Evolutionary conservation across 2,113 vertebrate species (phyloP).

Genomic region (Azemiops feae): DNA sequence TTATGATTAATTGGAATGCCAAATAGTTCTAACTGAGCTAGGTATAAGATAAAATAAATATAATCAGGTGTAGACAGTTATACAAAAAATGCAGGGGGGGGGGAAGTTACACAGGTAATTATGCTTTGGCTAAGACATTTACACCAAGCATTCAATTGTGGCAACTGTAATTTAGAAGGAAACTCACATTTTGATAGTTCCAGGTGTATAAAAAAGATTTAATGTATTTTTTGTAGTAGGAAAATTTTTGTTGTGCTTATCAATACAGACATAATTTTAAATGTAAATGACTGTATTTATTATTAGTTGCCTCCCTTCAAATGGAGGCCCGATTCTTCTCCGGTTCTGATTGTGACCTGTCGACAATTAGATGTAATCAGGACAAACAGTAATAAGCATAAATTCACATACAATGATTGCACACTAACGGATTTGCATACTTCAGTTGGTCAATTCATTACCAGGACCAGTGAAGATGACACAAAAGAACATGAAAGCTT

Average conservation of each 20-base stretch:
- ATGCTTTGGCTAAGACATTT: neutral
- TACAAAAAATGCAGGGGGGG: neutral
- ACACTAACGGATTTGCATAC: neutral
- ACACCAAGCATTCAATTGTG: neutral
- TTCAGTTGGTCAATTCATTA: neutral
- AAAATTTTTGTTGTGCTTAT: neutral
- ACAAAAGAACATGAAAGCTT: neutral
- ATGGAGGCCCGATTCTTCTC: neutral
- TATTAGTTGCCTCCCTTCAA: neutral
- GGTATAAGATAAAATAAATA: neutral
- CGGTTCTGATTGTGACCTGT: neutral
- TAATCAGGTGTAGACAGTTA: neutral
- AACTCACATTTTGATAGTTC: neutral
- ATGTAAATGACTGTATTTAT: neutral
- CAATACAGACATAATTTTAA: neutral
- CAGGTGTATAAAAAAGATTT: neutral
- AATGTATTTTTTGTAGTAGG: neutral
- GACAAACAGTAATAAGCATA: neutral
- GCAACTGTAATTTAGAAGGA: neutral
- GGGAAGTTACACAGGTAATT: neutral
- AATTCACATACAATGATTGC: neutral
- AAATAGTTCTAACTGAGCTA: slow-evolving; percentile 13
- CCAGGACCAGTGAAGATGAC: neutral
- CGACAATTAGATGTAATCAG: neutral
- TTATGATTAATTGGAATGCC: slow-evolving; percentile 23